Conservation (phyloP, 2,113 vertebrate species). For the Tragelaphus strepsiceros region DNA sequence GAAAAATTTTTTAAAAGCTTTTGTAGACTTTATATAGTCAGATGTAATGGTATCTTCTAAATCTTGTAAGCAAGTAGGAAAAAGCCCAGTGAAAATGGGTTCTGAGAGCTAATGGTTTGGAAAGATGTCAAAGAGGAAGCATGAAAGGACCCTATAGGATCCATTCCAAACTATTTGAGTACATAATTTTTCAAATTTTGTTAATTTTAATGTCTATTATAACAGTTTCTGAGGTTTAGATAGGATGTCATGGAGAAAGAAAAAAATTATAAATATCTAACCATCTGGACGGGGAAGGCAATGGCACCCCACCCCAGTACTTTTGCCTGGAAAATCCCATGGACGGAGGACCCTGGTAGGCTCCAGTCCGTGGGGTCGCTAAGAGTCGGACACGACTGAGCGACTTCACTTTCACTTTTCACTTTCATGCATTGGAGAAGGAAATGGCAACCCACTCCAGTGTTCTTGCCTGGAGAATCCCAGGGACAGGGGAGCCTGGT, state of each 20-base stretch:
- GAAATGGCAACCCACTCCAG: too few species aligned
- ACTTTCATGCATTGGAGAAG: too few species aligned
- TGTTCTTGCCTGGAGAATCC: too few species aligned
- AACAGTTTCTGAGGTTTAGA: neutral
- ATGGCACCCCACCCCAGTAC: too few species aligned
- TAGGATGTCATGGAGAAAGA: neutral
- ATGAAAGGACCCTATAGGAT: neutral
- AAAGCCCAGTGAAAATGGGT: neutral
- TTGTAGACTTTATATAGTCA: neutral
- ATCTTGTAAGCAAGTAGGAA: neutral
- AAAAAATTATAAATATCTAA: neutral
- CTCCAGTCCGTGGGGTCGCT: too few species aligned
- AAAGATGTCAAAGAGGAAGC: neutral
- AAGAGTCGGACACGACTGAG: too few species aligned
- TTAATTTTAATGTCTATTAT: neutral
- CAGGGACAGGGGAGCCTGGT: too few species aligned
- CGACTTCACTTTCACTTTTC: too few species aligned
- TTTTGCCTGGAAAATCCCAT: too few species aligned
- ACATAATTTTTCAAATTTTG: neutral
- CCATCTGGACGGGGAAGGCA: too few species aligned
- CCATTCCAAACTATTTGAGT: neutral
- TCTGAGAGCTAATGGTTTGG: neutral
- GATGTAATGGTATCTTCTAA: neutral
- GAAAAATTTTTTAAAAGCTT: neutral
- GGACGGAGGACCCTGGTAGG: too few species aligned